A percentile compares a stretch with the other conserved stretches of the same genome.
These are phyloP conservation scores for Aradophagus sp. DNA, from an alignment of 1,140 invertebrate genomes.

Conservation along the genomic window DNA sequence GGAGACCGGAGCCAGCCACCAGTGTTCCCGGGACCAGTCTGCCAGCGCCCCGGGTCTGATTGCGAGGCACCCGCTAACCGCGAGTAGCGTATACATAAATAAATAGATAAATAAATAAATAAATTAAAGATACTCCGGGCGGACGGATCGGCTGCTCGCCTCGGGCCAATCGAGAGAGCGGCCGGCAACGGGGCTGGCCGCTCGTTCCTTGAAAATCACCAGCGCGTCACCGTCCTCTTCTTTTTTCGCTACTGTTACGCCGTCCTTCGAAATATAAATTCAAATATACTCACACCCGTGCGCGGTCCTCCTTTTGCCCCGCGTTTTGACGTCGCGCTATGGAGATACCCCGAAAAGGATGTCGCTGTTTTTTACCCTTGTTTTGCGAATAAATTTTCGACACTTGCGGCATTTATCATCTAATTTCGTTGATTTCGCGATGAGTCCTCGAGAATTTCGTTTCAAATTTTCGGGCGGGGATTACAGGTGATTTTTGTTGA, in stretches of 20 bases:
- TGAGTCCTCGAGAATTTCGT: too few species aligned
- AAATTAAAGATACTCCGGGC: constrained; percentile 55
- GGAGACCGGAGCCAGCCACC: constrained; percentile 25
- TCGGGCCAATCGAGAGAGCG: too few species aligned
- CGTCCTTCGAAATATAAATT: constrained; percentile 25
- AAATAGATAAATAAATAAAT: constrained; percentile 60
- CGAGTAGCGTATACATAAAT: constrained; percentile 56
- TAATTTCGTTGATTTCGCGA: too few species aligned
- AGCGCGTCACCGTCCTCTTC: constrained; percentile 30
- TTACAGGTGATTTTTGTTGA: too few species aligned
- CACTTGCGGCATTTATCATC: too few species aligned
- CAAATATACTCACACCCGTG: constrained; percentile 12
- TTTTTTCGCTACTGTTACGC: constrained; percentile 45
- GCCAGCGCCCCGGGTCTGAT: constrained; percentile 49
- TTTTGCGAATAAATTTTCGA: too few species aligned
- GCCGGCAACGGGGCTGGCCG: too few species aligned
- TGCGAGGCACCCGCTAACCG: constrained; percentile 49
- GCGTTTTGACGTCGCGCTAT: too few species aligned
- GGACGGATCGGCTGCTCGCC: constrained; percentile 37
- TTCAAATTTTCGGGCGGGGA: too few species aligned
- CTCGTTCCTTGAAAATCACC: constrained; percentile 20
- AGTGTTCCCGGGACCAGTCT: constrained; percentile 32
- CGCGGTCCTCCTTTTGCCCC: neutral
- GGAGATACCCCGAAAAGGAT: too few species aligned
- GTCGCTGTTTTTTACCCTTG: too few species aligned